Evolutionary conservation across 2,888 invertebrate species (phyloP), one percentile per base, ranked within the genome.

Genomic region (Podotricha telesiphe): DNA sequence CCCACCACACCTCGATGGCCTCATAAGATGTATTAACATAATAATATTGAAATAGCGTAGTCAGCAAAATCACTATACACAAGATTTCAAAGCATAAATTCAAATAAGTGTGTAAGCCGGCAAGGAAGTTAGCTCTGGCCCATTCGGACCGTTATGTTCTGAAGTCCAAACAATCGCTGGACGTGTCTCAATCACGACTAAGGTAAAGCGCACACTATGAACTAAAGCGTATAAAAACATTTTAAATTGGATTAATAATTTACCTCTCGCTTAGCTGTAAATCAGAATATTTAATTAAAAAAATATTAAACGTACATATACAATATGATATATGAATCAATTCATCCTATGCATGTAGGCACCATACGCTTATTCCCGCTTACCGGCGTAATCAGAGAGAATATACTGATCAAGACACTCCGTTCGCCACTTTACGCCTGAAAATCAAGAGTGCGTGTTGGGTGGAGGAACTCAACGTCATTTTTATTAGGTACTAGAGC

Each of bases 171-270:
- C 72, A 64, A 69, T 55, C 65, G 55, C 50, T 51, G 42, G 63
- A 63, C 69, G 69, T 69, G 67, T 70, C 70, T 70, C 72, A 70
- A 72, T 70, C 67, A 65, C 59, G 22, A 56, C 55, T 59, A 13
- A 37, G 45, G 45, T n/a, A 17, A 17, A 59, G 22, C 17, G 17
- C 45, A 28, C 22, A 55, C 34, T 11, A 13, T 13, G 0, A 11
- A 17, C 11, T 11, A 17, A 17, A 55, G 34, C 34, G n/a, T 3
- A 0, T 34, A 11, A 34, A 55, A 1, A 17, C 11, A 34, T 34
- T 55, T 55, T 55, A 34, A 34, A 17, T 34, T 17, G 4, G n/a
- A 10, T 55, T 34, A 17, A 17, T 34, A 34, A 42, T 42, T 8
- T 37, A 7, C n/a, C n/a, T n/a, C n/a, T n/a, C n/a, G n/a, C n/a